Percentiles rank a stretch among this genome's conserved stretches.
phyloP scores from a whole-genome alignment of 1,140 invertebrate species.

The Acromyrmex echinatior region DNA sequence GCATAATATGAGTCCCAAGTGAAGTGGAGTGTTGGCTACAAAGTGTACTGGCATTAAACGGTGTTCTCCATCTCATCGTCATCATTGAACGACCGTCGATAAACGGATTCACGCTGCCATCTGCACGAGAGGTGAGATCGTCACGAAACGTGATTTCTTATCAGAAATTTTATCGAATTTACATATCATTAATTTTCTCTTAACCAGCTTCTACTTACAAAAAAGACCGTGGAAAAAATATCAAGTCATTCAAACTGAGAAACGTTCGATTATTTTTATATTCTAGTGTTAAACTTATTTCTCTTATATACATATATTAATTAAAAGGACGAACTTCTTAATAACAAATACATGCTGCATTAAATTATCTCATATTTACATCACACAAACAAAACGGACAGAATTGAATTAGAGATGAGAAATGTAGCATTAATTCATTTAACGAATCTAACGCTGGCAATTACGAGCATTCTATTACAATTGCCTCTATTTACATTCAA shows the following conservation, averaged over 20 bases:
- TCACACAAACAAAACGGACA: not conserved
- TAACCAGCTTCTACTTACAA: not conserved
- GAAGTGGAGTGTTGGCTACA: constrained; percentile 67
- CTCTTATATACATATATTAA: not conserved
- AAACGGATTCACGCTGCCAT: constrained; percentile 81
- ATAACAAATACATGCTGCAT: not conserved
- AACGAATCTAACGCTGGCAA: not conserved
- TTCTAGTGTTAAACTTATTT: not conserved
- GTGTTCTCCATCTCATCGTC: constrained; percentile 59
- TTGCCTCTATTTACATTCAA: not conserved
- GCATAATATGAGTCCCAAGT: constrained; percentile 56
- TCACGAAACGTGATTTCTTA: not conserved
- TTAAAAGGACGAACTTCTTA: not conserved
- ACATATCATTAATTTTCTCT: not conserved
- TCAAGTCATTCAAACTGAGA: not conserved
- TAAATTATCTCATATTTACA: not conserved
- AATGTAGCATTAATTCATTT: constrained; percentile 10
- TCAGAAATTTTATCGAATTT: not conserved
- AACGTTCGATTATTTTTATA: not conserved
- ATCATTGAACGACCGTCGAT: constrained; percentile 77
- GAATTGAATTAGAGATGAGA: not conserved
- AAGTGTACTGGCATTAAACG: constrained; percentile 53
- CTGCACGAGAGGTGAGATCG: constrained; percentile 81
- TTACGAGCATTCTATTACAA: not conserved
- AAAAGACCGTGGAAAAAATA: not conserved